A percentile compares a stretch with the other conserved stretches of the same genome.
phyloP scores from a whole-genome alignment of 2,113 vertebrate species.

The Pseudorhombus dupliciocellatus region DNA sequence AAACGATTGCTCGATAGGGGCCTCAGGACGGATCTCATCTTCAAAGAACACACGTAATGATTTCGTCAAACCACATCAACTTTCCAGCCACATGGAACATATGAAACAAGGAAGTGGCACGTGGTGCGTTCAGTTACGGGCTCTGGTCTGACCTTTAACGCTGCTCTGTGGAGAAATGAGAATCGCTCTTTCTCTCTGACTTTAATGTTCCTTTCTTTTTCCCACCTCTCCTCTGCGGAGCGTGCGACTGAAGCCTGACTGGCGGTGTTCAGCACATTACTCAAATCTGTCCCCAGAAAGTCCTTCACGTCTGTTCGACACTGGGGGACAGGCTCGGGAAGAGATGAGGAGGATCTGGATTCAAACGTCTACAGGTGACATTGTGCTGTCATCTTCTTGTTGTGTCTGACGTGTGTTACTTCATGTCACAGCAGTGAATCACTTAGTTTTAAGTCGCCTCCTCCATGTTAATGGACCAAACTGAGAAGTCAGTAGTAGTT shows the following conservation, averaged over 20 bases:
- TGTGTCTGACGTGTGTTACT: too few species aligned
- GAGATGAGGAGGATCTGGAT: neutral
- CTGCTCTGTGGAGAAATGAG: conserved; percentile 56
- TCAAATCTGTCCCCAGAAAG: conserved; percentile 66
- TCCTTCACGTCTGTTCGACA: conserved; percentile 46
- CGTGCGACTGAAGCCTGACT: conserved; percentile 21
- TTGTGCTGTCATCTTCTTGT: too few species aligned
- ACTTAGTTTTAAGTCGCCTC: too few species aligned
- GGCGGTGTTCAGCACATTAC: conserved; percentile 40
- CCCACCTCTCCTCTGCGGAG: conserved; percentile 1
- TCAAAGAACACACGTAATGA: conserved; percentile 1
- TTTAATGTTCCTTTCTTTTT: neutral
- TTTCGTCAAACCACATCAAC: conserved; percentile 2
- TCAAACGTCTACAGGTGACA: neutral
- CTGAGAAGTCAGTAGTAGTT: too few species aligned
- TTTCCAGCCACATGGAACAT: conserved; percentile 34
- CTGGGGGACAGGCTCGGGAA: conserved; percentile 11
- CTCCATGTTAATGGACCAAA: too few species aligned
- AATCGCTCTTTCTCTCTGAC: conserved; percentile 17
- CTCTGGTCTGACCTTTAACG: conserved; percentile 67
- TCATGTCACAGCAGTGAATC: too few species aligned
- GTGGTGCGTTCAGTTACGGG: conserved; percentile 49
- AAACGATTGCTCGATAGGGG: neutral
- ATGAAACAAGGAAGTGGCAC: conserved; percentile 42
- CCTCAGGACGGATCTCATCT: neutral